Evolutionary conservation across 2,113 vertebrate species (phyloP), one percentile per base, ranked within the genome.

Genomic region (Phyllostomus discolor): DNA sequence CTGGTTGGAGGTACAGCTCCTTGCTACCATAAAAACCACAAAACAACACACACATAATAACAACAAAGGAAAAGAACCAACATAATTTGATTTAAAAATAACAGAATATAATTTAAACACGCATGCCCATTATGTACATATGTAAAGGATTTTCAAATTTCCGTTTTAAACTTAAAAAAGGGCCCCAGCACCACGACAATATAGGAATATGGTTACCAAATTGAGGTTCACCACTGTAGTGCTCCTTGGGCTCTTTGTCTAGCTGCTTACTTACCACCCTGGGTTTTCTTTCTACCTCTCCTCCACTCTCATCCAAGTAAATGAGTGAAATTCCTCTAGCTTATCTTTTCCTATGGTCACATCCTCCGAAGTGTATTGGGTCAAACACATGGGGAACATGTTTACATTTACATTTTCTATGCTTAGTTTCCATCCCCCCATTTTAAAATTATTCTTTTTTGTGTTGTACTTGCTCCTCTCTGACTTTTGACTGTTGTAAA

Each of bases 1-100:
- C 98, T 98, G 97, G 99, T 95, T 88, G 99, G 98, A 97, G 99
- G 99, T 80, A 98, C 98, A 7, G 98, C 95, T 98, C 98, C 98
- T 0, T 99, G 97, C 98, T 99, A 81, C 6, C 92, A 90, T 86
- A 66, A 95, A 88, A 93, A 66, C 7, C 16, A 62, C 46, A 96
- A 31, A n/a, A 80, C 46, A 76, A 80, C 26, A 73, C 0, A 76
- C 0, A 46, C 22, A 78, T 52, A 75, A 70, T n/a, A 84, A 52
- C 14, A 76, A 92, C 43, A 92, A 72, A 75, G n/a, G 62, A 41
- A 81, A 86, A 95, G 52, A 97, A 82, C 10, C 70, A 81, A 90
- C 11, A 87, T 66, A 90, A 95, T 86, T 87, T 95, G 22, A 33
- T 90, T 97, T 95, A 67, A 96, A 90, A 90, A 76, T 70, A 52